Evolutionary conservation across 2,113 vertebrate genomes (phyloP).

Genomic region (Saimiri boliviensis): DNA sequence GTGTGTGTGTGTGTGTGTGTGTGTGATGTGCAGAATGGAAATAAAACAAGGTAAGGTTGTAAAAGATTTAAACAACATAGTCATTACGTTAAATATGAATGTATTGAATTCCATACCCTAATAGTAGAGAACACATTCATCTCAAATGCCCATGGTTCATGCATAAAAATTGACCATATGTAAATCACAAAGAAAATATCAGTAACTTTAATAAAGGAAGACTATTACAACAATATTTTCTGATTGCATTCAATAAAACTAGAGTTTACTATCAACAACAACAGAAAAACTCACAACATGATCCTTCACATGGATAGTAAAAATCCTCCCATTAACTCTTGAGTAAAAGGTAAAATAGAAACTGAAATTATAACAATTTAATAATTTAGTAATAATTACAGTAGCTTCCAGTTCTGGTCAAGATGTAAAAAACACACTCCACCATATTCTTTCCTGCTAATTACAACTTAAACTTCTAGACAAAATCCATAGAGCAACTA

Average conservation of each 20-base stretch:
- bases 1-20: not conserved
- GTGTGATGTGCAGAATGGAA: not conserved
- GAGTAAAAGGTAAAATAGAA: not conserved
- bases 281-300: not conserved
- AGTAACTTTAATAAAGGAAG: not conserved
- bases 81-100: not conserved
- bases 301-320: not conserved
- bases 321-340: not conserved
- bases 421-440: not conserved
- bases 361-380: not conserved
- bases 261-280: not conserved
- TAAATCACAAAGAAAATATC: not conserved
- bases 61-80: not conserved
- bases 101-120: not conserved
- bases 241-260: not conserved
- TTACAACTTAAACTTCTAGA: not conserved
- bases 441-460: not conserved
- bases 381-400: not conserved
- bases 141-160: not conserved
- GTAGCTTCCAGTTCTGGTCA: not conserved
- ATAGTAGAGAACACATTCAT: not conserved
- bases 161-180: not conserved
- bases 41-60: not conserved
- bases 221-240: not conserved
- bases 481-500: not conserved